Conservation (phyloP, 2,113 vertebrate species). For the Pangasianodon gigas region DNA sequence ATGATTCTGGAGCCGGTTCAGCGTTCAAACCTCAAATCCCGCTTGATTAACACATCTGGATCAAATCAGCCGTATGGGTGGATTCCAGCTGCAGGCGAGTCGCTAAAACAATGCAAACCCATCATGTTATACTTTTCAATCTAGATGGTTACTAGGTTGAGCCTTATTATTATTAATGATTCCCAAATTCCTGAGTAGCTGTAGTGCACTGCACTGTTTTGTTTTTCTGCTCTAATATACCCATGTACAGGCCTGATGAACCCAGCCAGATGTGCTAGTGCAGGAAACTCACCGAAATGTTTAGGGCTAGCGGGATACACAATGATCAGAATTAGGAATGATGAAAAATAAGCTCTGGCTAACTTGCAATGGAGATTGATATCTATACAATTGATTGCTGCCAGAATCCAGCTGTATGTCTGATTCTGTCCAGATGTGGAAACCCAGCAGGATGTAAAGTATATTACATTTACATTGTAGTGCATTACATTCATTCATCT, state of each 20-base stretch:
- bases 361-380: conserved; percentile 9
- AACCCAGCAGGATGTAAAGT: background rate
- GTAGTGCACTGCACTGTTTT: background rate
- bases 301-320: background rate
- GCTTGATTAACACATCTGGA: conserved; percentile 39
- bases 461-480: background rate
- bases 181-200: background rate
- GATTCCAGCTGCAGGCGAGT: conserved; percentile 10
- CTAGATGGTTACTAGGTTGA: background rate
- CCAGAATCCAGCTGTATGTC: background rate
- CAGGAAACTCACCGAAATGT: background rate
- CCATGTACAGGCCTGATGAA: background rate
- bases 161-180: background rate
- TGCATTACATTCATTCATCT: background rate
- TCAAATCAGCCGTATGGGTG: background rate
- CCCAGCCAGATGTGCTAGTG: background rate
- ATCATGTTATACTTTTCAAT: conserved; percentile 18
- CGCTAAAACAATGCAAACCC: background rate
- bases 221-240: background rate
- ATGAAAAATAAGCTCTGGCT: conserved; percentile 7
- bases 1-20: background rate
- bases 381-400: background rate
- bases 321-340: background rate
- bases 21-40: background rate
- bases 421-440: conserved; percentile 26